Conservation (phyloP, 2,113 vertebrate species). For the Raphicerus campestris region DNA sequence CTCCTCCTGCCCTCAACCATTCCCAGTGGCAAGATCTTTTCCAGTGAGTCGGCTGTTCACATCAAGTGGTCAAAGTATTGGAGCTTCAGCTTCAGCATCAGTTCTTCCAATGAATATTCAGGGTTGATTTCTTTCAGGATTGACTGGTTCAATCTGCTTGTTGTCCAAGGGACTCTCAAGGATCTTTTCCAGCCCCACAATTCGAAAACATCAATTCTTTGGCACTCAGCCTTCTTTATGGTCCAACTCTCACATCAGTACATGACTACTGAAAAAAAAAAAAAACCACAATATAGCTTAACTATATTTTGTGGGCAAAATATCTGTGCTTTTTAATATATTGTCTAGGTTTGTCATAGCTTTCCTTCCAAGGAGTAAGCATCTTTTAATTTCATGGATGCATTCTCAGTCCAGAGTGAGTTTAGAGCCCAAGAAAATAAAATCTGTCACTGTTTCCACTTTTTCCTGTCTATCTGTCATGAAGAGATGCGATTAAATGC, state of each 20-base stretch:
- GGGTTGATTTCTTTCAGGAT: background rate
- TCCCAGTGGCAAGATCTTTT: background rate
- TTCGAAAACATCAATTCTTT: background rate
- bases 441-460: background rate
- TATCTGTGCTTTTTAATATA: background rate
- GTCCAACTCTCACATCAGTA: background rate
- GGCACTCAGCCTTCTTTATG: background rate
- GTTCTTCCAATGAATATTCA: background rate
- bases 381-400: background rate
- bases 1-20: background rate
- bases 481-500: background rate
- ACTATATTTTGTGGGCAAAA: background rate
- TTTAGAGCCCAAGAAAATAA: background rate
- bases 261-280: background rate
- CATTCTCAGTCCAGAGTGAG: background rate
- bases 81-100: background rate
- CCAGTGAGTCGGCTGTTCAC: background rate
- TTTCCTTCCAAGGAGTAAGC: background rate
- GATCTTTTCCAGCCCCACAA: background rate
- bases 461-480: background rate
- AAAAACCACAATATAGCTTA: background rate
- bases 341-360: background rate
- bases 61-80: background rate
- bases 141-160: background rate
- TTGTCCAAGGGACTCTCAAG: background rate